Conservation (phyloP, 2,113 vertebrate species). For the Nerophis lumbriciformis region DNA sequence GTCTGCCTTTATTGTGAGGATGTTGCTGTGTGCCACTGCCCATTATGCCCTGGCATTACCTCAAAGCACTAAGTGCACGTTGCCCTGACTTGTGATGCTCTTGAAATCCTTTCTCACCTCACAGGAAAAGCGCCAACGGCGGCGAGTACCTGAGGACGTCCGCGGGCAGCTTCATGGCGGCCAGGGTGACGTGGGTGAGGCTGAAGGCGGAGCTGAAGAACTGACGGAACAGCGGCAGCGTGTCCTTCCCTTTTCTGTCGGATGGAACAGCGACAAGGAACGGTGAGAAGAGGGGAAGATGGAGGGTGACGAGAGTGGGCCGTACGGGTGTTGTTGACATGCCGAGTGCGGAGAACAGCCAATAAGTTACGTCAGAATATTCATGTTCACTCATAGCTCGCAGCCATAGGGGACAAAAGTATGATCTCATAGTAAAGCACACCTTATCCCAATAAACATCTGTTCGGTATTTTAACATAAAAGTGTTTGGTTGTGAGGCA, state of each 20-base stretch:
- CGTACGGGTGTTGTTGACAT: slow-evolving; percentile 37
- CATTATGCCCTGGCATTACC: too few species aligned
- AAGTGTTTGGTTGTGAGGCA: too few species aligned
- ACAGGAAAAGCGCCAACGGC: slow-evolving; percentile 12
- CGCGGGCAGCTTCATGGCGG: slow-evolving; percentile 77
- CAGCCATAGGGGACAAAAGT: slow-evolving; percentile 30
- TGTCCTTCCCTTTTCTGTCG: slow-evolving; percentile 77
- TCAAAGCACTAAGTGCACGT: too few species aligned
- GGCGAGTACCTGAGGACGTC: slow-evolving; percentile 77
- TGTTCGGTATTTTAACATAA: too few species aligned
- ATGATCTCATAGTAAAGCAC: slow-evolving; percentile 32
- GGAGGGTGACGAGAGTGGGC: neutral
- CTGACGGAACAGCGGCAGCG: slow-evolving; percentile 77
- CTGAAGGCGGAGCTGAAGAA: slow-evolving; percentile 84
- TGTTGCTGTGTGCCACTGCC: too few species aligned
- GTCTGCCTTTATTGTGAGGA: neutral
- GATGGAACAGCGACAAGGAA: neutral
- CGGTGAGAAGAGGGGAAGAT: slow-evolving; percentile 11
- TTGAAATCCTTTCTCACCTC: too few species aligned
- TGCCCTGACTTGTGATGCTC: too few species aligned
- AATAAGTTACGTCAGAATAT: slow-evolving; percentile 52
- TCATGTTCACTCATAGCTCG: slow-evolving; percentile 30
- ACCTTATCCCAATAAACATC: too few species aligned
- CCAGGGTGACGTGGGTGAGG: slow-evolving; percentile 76
- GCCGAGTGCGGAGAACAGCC: slow-evolving; percentile 19